Base-by-base conservation (phyloP, 1,140 invertebrate species). In the Penaeus japonicus region DNA sequence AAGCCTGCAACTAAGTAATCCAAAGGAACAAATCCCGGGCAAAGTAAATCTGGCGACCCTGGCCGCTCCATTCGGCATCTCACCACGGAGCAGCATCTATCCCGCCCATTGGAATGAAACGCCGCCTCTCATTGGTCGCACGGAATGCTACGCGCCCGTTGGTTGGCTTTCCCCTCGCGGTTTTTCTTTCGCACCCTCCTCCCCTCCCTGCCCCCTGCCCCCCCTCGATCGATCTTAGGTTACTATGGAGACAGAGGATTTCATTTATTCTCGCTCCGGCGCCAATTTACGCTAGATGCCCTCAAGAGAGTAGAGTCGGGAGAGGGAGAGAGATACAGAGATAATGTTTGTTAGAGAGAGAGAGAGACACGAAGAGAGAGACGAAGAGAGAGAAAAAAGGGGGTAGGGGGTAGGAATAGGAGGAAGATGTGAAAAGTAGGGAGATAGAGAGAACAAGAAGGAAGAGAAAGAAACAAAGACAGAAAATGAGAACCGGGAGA, bases 261-360 rank as follows among this genome's bases (percentile, higher is more conserved):
- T 85, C 84, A 85, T 85, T 85, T 85, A 85, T 85, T 85, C 73
- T 77, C 70, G 84, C 62, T 85, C 84, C 65, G 55, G 20, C 54
- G 84, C 84, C 84, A 85, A 85, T 85, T 85, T 85, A 85, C 84
- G 84, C 84, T 77, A 55, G 39, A 77, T 85, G 73, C 84, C 84
- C 84, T 85, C 84, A 22, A 82, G 79, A 82, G 79, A 57, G 53
- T 57, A 82, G n/a, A n/a, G n/a, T 20, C 18, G 32, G 35, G 47
- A 10, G 78, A 20, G 24, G 47, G 62, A 70, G 82, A 70, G 82
- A 84, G 62, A 70, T n/a, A n/a, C n/a, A n/a, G n/a, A n/a, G n/a
- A n/a, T n/a, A n/a, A n/a, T n/a, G n/a, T n/a, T n/a, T n/a, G n/a
- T n/a, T n/a, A n/a, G n/a, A n/a, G 65, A 65, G 65, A 39, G 73